Evolutionary conservation across 2,797 vertebrate genomes (phyloP).

Genomic region (Urocyon cinereoargenteus): DNA sequence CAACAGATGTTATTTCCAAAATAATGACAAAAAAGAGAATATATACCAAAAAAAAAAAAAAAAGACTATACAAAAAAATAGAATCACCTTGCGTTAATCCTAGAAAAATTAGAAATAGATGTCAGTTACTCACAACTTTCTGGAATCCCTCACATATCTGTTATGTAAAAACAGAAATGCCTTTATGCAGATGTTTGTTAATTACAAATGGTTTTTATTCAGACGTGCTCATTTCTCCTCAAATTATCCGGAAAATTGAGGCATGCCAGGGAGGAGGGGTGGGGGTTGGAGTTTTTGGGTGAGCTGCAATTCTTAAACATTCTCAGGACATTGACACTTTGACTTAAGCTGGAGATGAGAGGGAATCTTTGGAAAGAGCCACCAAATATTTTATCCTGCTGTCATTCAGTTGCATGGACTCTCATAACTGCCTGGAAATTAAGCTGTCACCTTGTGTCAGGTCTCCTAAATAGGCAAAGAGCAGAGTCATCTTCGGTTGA

Average conservation of each 20-base stretch:
- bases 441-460: not conserved
- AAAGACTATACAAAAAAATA: too few relatives aligned
- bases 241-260: conserved; percentile 5
- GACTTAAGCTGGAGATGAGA: not conserved
- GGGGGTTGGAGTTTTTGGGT: not conserved
- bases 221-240: not conserved
- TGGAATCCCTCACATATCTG: conserved; percentile 10
- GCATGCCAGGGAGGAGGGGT: not conserved
- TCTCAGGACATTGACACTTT: conserved; percentile 27
- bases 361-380: conserved; percentile 21
- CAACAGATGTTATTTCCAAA: not conserved
- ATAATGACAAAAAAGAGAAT: too few relatives aligned
- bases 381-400: conserved; percentile 36
- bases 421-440: conserved; percentile 47
- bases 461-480: not conserved
- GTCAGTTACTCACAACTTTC: conserved; percentile 28
- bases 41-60: too few relatives aligned
- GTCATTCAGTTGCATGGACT: not conserved
- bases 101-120: conserved; percentile 30
- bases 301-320: conserved; percentile 21
- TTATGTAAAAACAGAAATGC: conserved; percentile 43
- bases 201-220: conserved; percentile 27
- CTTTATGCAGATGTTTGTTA: conserved; percentile 50
- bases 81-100: not conserved
- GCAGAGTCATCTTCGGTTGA: not conserved